Conservation (phyloP, 2,888 invertebrate genomes). For the Caenorhabditis wallacei region DNA sequence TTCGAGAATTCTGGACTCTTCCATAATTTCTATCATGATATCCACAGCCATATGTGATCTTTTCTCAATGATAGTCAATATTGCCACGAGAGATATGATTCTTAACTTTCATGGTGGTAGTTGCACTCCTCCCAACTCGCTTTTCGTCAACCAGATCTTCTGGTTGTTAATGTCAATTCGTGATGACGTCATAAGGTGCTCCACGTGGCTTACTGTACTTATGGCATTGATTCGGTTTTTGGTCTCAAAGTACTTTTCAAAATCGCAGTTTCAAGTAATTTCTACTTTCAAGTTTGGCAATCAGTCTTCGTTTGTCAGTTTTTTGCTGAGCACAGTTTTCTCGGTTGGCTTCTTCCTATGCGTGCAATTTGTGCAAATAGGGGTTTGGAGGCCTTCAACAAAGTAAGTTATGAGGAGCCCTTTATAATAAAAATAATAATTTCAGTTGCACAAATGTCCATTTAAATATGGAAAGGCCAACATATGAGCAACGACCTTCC, state of each 20-base stretch:
- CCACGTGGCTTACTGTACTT: constrained; percentile 29
- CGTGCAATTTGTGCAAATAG: not conserved
- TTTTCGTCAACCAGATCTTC: not conserved
- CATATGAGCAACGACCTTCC: not conserved
- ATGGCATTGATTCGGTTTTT: constrained; percentile 19
- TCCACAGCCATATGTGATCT: not conserved
- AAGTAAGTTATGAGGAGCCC: not conserved
- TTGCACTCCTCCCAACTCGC: constrained; percentile 13
- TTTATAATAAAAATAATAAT: not conserved
- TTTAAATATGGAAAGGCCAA: not conserved
- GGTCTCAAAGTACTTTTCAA: not conserved
- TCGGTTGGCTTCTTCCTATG: not conserved
- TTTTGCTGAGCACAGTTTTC: not conserved
- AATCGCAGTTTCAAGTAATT: not conserved
- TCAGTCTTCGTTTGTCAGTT: not conserved
- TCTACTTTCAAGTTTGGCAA: not conserved
- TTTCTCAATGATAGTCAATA: not conserved
- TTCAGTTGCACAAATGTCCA: constrained; percentile 21
- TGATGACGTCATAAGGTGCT: constrained; percentile 23
- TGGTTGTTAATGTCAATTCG: constrained; percentile 2
- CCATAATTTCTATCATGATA: constrained; percentile 11
- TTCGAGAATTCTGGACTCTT: not conserved
- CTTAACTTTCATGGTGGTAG: not conserved
- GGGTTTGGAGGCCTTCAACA: not conserved
- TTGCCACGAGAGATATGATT: not conserved